Evolutionary conservation across 2,113 vertebrate species (phyloP), one percentile per base, ranked within the genome.

Genomic region (Thermophis baileyi): DNA sequence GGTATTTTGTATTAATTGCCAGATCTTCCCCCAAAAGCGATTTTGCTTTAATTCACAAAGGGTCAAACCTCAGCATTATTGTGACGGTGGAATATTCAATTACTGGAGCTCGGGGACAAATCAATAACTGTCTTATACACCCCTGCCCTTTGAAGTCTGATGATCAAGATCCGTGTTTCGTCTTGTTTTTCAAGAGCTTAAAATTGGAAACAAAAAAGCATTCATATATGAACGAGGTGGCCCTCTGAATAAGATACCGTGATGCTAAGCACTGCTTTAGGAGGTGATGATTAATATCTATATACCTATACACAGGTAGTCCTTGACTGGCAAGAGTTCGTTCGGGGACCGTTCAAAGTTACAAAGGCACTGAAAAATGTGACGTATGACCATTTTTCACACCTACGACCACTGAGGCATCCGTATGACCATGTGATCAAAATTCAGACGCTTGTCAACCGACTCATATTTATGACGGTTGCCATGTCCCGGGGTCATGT

Each of bases 1-100:
- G 88, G 95, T 91, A 94, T 30, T 93, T 94, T 49, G 51, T 57
- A 95, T 93, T 95, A 96, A 96, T 96, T 94, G 95, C n/a, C 50
- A 7, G 63, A 74, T 90, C 25, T 91, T 94, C 55, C 92, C 94
- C 90, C 35, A 69, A 92, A 92, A 91, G 93, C 89, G 89, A 85
- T 86, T 22, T 93, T 87, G 11, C 3, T 60, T 92, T n/a, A 18
- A 90, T 91, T 93, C 93, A 63, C 69, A 94, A 53, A 55, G 85
- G 20, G 54, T 69, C 93, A 95, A 92, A 91, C 92, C 1, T 22
- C 74, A 87, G 94, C 85, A 89, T 92, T 1, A 35, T 87, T 27
- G 16, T 9, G 9, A 85, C 51, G 87, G 4, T 1, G 91, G 57
- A 94, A 53, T 88, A 35, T 93, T 90, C 85, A 93, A 85, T 88